phyloP scores from a whole-genome alignment of 1,140 invertebrate species.

The Geopemphigus sp. region DNA sequence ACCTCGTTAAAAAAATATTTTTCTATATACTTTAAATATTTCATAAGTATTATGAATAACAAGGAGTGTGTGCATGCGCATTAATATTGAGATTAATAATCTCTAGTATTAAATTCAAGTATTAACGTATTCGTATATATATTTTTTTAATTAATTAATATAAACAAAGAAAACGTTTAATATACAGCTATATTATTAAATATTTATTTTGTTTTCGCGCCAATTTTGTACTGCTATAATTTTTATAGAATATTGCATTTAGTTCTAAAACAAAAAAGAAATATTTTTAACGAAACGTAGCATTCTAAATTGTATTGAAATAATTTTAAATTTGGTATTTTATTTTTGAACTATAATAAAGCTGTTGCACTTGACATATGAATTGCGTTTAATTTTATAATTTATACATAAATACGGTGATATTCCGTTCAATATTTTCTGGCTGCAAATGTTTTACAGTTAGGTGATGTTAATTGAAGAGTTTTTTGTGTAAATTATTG shows the following conservation, averaged over 20 bases:
- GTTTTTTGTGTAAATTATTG: no score
- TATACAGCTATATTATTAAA: not conserved
- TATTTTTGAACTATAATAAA: slow-evolving; percentile 1
- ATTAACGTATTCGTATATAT: not conserved
- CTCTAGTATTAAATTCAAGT: not conserved
- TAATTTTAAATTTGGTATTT: not conserved
- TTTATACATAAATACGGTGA: not conserved
- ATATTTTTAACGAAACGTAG: not conserved
- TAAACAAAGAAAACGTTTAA: not conserved
- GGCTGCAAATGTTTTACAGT: no score
- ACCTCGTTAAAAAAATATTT: not conserved
- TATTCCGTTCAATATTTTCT: not conserved
- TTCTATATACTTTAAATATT: not conserved
- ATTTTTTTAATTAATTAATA: not conserved
- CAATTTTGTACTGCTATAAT: not conserved
- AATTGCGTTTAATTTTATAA: not conserved
- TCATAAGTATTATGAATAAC: not conserved
- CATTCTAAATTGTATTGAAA: slow-evolving; percentile 8
- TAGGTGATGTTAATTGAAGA: no score
- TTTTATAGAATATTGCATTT: slow-evolving; percentile 5
- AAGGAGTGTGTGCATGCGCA: not conserved
- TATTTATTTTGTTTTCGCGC: not conserved
- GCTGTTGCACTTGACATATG: not conserved
- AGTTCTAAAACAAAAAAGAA: not conserved
- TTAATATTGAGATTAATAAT: not conserved